Evolutionary conservation across 2,888 invertebrate genomes (phyloP).

Genomic region (Ennomos quercinarius): DNA sequence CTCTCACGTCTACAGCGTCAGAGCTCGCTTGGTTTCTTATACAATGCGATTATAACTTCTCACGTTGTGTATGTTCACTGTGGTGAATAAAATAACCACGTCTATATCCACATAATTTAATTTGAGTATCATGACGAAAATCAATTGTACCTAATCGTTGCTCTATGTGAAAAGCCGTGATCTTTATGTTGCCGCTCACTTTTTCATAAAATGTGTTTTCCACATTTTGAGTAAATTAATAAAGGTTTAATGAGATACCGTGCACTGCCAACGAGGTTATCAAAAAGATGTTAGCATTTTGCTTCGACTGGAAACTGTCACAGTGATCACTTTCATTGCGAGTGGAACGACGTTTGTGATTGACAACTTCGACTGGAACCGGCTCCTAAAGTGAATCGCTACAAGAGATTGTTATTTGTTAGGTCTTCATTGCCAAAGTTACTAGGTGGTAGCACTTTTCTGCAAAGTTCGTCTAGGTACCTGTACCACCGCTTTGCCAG

Average conservation of each 20-base stretch:
- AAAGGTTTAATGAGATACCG: constrained; percentile 2
- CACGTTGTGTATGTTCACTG: constrained; percentile 48
- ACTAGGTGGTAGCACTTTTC: too few species aligned
- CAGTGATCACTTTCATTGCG: too few species aligned
- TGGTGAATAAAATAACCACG: constrained; percentile 22
- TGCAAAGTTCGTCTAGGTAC: too few species aligned
- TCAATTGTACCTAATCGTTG: constrained; percentile 32
- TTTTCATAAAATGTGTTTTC: constrained; percentile 3
- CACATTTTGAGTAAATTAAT: constrained; percentile 10
- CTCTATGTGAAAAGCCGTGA: constrained; percentile 26
- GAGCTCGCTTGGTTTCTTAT: constrained; percentile 24
- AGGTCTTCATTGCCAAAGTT: too few species aligned
- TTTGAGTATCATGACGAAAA: constrained; percentile 37
- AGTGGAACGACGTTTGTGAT: constrained; percentile 9
- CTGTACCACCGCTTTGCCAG: too few species aligned
- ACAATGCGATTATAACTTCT: constrained; percentile 67
- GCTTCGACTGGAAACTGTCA: too few species aligned
- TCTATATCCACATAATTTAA: constrained; percentile 31
- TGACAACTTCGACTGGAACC: neutral
- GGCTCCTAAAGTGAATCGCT: too few species aligned
- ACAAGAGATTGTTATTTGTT: too few species aligned
- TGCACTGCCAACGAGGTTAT: constrained; percentile 7
- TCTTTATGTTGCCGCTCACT: constrained; percentile 16
- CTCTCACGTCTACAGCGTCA: constrained; percentile 49
- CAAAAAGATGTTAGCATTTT: too few species aligned